Conservation (phyloP, 2,797 vertebrate species). For the Pseudochaenichthys georgianus region DNA sequence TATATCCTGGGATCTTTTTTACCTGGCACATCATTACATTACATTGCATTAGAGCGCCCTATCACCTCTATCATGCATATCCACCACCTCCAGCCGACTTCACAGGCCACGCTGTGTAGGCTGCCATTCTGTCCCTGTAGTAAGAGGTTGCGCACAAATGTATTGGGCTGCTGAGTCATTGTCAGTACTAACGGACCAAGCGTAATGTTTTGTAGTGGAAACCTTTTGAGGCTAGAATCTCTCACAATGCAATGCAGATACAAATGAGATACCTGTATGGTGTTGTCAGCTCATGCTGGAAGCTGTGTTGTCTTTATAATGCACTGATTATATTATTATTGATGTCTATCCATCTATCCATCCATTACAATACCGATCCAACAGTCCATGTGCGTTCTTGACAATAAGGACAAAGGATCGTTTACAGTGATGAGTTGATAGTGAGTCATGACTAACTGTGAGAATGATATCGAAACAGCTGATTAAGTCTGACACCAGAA, state of each 20-base stretch:
- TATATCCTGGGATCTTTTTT: conserved; percentile 23
- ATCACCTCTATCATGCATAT: conserved; percentile 24
- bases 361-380: background rate
- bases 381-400: conserved; percentile 2
- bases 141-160: conserved; percentile 46
- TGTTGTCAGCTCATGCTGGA: conserved; percentile 7
- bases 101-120: conserved; percentile 28
- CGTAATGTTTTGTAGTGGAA: conserved; percentile 49
- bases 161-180: conserved; percentile 12
- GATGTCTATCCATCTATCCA: conserved; percentile 14
- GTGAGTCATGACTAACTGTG: conserved; percentile 12
- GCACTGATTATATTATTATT: background rate
- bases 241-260: conserved; percentile 40
- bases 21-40: conserved; percentile 12
- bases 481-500: conserved; percentile 39
- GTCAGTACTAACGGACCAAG: conserved; percentile 62
- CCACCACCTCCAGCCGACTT: conserved; percentile 27
- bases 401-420: conserved; percentile 15
- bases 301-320: background rate
- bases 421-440: conserved; percentile 29
- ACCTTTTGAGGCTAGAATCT: conserved; percentile 56
- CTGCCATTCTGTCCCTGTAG: conserved; percentile 44
- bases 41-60: background rate
- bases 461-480: conserved; percentile 17
- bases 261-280: conserved; percentile 12